These are phyloP conservation scores for Acrocephalus scirpaceus DNA, from an alignment of 2,797 vertebrate species.

Conservation along the genomic window DNA sequence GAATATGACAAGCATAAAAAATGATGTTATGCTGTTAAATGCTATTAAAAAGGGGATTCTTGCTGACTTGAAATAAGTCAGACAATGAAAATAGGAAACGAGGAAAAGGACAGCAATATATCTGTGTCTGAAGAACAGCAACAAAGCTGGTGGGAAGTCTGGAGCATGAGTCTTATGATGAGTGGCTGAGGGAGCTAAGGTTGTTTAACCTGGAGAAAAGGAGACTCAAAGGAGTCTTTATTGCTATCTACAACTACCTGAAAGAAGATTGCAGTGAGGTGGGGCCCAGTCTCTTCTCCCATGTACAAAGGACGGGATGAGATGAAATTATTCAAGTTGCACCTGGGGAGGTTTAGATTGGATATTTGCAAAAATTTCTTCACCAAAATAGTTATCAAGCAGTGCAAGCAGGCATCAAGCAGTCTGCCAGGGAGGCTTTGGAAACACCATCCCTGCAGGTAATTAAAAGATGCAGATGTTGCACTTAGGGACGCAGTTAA, in stretches of 20 bases:
- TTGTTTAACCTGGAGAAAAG: not conserved
- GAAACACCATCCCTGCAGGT: too few species aligned
- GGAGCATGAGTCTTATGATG: not conserved
- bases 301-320: not conserved
- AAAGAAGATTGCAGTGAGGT: not conserved
- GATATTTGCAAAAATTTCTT: not conserved
- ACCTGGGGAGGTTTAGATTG: not conserved
- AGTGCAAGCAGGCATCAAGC: not conserved
- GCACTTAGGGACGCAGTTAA: not conserved
- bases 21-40: not conserved
- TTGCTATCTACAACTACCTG: not conserved
- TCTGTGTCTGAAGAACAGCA: not conserved
- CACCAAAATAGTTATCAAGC: not conserved
- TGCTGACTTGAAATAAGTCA: not conserved
- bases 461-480: not conserved
- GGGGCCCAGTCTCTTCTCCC: not conserved
- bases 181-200: accelerated
- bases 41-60: not conserved
- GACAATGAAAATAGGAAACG: not conserved
- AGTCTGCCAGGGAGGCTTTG: not conserved
- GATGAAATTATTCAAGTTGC: not conserved
- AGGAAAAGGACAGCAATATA: not conserved
- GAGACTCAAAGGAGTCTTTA: not conserved
- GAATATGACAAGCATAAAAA: not conserved
- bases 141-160: not conserved